Conservation (phyloP, 2,113 vertebrate genomes). For the Dendropsophus ebraccatus region DNA sequence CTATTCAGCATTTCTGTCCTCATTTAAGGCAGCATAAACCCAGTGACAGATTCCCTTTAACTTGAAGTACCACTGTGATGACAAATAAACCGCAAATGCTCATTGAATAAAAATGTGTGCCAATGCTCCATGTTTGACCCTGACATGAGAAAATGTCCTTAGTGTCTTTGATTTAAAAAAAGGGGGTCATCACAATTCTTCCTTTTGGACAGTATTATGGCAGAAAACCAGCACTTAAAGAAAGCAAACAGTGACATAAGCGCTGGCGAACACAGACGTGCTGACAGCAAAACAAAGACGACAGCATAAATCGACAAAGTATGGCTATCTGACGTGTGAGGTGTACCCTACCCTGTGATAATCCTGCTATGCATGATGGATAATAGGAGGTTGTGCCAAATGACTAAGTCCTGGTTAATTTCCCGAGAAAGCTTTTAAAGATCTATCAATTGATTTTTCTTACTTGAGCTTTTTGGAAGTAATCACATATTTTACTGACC, state of each 20-base stretch:
- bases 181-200: neutral
- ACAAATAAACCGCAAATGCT: too few relatives aligned
- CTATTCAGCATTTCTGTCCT: too few relatives aligned
- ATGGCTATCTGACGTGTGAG: slow-evolving; percentile 31
- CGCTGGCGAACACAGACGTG: neutral
- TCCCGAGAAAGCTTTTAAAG: neutral
- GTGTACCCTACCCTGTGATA: slow-evolving; percentile 22
- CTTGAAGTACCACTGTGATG: too few relatives aligned
- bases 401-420: neutral
- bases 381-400: neutral
- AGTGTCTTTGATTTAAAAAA: neutral
- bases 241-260: slow-evolving; percentile 3
- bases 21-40: too few relatives aligned
- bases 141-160: neutral
- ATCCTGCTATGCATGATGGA: slow-evolving; percentile 19
- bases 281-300: slow-evolving; percentile 29
- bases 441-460: neutral
- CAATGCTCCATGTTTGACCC: too few relatives aligned
- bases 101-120: too few relatives aligned
- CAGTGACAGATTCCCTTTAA: too few relatives aligned
- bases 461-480: neutral
- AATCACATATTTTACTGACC: neutral
- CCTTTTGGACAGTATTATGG: neutral
- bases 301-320: neutral
- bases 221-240: neutral